Percentiles rank a stretch among this genome's conserved stretches.
These are phyloP conservation scores for Pteromalus puparum DNA, from an alignment of 1,140 invertebrate genomes.

Conservation along the genomic window DNA sequence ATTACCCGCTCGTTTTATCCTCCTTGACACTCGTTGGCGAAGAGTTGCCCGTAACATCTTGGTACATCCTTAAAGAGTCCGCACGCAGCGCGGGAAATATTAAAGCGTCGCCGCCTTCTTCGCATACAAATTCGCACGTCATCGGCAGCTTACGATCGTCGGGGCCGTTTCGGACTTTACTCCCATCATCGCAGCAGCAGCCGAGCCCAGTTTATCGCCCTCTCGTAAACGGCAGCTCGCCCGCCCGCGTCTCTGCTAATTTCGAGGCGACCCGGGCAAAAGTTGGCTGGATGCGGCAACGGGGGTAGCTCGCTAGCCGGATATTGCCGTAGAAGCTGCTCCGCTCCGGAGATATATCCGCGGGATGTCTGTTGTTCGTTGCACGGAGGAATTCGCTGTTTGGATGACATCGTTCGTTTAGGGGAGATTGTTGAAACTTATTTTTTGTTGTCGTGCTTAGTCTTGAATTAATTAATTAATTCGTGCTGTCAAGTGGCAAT, in stretches of 20 bases:
- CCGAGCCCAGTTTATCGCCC: constrained; percentile 44
- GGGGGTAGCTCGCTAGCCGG: neutral
- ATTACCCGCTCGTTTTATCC: neutral
- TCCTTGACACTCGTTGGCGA: neutral
- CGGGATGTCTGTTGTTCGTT: neutral
- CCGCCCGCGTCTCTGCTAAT: constrained; percentile 17
- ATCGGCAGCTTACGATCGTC: neutral
- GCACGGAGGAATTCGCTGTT: neutral
- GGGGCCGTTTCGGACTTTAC: constrained; percentile 57
- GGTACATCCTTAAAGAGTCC: neutral
- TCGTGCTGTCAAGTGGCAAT: too few species aligned
- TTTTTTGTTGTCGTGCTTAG: too few species aligned
- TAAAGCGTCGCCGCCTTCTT: neutral
- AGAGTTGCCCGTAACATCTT: constrained; percentile 3
- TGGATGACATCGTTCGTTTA: neutral
- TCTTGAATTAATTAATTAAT: too few species aligned
- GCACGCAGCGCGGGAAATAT: neutral
- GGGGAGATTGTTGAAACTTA: too few species aligned
- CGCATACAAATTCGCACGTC: constrained; percentile 14
- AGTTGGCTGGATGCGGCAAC: neutral
- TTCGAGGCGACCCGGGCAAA: constrained; percentile 3
- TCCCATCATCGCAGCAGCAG: constrained; percentile 54
- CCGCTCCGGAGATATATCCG: neutral
- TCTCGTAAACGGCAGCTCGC: neutral
- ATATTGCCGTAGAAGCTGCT: neutral